A percentile compares a stretch with the other conserved stretches of the same genome.
Conservation (phyloP, 2,113 vertebrate genomes). For the Onychostoma macrolepis region DNA sequence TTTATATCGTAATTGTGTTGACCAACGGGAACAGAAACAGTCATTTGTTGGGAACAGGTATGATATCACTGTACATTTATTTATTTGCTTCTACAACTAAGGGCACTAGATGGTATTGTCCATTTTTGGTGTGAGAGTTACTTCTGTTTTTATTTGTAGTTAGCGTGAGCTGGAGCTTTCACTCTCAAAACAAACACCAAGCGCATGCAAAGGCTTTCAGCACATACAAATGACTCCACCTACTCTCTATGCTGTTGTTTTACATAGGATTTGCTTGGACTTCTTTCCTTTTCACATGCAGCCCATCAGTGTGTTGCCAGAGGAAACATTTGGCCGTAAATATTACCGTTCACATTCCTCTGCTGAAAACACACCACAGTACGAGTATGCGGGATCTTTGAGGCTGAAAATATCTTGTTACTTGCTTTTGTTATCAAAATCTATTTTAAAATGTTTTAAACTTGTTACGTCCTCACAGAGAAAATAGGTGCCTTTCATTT, state of each 20-base stretch:
- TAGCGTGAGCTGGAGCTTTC: background rate
- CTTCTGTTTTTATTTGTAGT: slow-evolving; percentile 13
- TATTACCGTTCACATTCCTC: background rate
- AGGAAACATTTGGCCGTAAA: background rate
- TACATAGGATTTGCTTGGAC: slow-evolving; percentile 30
- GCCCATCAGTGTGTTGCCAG: background rate
- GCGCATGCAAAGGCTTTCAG: background rate
- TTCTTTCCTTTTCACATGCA: background rate
- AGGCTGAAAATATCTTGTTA: background rate
- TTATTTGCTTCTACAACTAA: slow-evolving; percentile 41
- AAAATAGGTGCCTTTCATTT: background rate
- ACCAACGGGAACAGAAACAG: slow-evolving; percentile 35
- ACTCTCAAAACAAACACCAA: background rate
- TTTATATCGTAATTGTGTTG: slow-evolving; percentile 20
- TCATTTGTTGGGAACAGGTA: slow-evolving; percentile 34
- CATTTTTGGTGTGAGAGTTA: slow-evolving; percentile 1
- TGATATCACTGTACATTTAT: slow-evolving; percentile 40
- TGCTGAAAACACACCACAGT: background rate
- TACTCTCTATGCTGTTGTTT: background rate
- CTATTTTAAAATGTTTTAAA: background rate
- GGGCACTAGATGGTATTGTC: background rate
- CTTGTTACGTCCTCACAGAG: background rate
- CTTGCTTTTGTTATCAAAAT: background rate
- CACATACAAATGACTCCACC: background rate
- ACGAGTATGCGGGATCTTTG: background rate